Evolutionary conservation across 2,888 invertebrate genomes (phyloP).

Genomic region (Heliconius ethilla): DNA sequence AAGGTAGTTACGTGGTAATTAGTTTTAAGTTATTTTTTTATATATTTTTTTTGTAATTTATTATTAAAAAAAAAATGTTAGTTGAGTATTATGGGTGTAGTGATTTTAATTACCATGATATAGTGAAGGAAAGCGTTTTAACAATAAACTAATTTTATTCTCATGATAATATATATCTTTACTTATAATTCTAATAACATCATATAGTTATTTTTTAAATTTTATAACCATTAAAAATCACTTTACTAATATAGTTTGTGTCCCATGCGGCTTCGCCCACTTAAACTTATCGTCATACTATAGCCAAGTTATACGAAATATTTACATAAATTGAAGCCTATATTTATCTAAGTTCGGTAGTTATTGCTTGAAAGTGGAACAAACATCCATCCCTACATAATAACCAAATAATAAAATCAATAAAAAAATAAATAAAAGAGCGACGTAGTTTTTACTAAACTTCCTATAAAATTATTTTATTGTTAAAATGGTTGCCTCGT

Average conservation of each 20-base stretch:
- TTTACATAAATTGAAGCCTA: too few species aligned
- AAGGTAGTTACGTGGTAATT: not conserved
- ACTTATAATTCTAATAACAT: too few species aligned
- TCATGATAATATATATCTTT: not conserved
- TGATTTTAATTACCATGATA: constrained; percentile 50
- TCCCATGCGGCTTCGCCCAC: not conserved
- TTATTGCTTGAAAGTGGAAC: too few species aligned
- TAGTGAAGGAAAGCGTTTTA: not conserved
- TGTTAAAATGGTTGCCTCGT: constrained; percentile 4
- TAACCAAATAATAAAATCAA: too few species aligned
- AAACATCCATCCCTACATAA: too few species aligned
- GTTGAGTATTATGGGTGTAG: constrained; percentile 40
- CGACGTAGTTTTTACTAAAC: too few species aligned
- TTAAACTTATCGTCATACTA: not conserved
- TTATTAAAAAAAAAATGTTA: constrained; percentile 41
- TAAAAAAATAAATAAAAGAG: too few species aligned
- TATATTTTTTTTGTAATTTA: constrained; percentile 48
- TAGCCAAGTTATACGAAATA: not conserved
- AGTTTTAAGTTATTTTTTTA: constrained; percentile 41
- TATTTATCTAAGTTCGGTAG: too few species aligned
- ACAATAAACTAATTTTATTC: constrained; percentile 8
- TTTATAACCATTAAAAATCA: not conserved
- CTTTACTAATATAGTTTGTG: not conserved
- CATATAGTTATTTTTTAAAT: not conserved
- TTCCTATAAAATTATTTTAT: not conserved